Base-by-base conservation (phyloP, 1,140 invertebrate genomes). In the Hypothenemus hampei region DNA sequence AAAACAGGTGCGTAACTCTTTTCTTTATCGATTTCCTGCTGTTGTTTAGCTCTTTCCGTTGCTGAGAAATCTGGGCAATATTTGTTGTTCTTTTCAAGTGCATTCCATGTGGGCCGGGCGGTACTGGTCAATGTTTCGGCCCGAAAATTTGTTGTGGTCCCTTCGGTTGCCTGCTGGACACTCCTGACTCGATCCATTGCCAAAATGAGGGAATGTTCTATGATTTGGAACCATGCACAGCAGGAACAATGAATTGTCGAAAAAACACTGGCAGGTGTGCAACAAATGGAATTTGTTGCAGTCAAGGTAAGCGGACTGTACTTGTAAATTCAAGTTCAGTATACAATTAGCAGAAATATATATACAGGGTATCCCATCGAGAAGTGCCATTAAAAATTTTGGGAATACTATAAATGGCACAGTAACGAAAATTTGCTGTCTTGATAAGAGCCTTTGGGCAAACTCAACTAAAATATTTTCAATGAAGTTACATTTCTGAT, bases 131-230 rank as follows among this genome's bases (percentile, higher is more conserved):
- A 65, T 79, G 76, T 65, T 77, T 79, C 57, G 76, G 77, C 1
- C 72, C 76, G 3, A 63, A 69, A 40, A 78, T 78, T 46, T 79
- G 77, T 50, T 79, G 77, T 49, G 75, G 75, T 16, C 67, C 74
- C 0, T 75, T 79, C 44, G 77, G 77, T 5, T 79, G 76, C 58
- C 69, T 76, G 13, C 62, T 78, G 37, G 73, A 71, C 24, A 76
- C 73, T 10, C 58, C 70, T 6, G 75, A 78, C 64, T 75, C 75
- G n/a, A 60, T 72, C 13, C 65, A 63, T 52, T 78, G 77, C 44
- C 67, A 72, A 64, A 49, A 61, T 20, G 69, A 72, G 15, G 70
- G 70, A 19, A 62, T 58, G 15, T 72, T 72, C 40, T 63, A 69
- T 18, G 66, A 69, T 24, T 69, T 62, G 41, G 75, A 77, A 62